phyloP scores from a whole-genome alignment of 2,888 invertebrate species.

The Lochmaea capreae region DNA sequence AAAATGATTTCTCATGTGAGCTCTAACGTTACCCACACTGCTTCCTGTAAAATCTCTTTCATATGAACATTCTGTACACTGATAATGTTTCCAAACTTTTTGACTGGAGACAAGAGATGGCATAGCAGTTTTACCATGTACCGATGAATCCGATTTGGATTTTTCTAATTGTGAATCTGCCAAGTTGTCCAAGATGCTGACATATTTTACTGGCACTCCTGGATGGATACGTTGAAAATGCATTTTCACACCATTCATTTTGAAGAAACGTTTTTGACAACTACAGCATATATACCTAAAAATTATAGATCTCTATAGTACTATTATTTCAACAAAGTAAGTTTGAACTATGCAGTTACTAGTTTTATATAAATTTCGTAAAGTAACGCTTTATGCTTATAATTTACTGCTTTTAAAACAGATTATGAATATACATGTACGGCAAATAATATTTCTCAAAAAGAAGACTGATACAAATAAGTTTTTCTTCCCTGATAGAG shows the following conservation, averaged over 20 bases:
- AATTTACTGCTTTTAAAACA: too few relatives aligned
- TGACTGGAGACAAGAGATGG: constrained; percentile 11
- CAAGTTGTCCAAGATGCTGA: constrained; percentile 53
- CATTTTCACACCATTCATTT: constrained; percentile 48
- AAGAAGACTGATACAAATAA: too few relatives aligned
- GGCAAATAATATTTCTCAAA: too few relatives aligned
- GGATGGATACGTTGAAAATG: constrained; percentile 55
- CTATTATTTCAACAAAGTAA: too few relatives aligned
- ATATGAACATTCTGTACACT: constrained; percentile 64
- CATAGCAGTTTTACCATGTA: not conserved
- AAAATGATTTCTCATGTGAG: constrained; percentile 64
- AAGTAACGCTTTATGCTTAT: too few relatives aligned
- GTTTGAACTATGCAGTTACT: too few relatives aligned
- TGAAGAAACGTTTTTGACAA: constrained; percentile 53
- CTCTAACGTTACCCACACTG: constrained; percentile 55
- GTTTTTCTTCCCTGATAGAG: too few relatives aligned
- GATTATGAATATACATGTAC: too few relatives aligned
- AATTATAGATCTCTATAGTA: not conserved
- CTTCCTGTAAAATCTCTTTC: constrained; percentile 53
- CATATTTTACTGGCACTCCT: constrained; percentile 54
- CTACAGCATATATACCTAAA: constrained; percentile 56
- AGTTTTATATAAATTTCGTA: too few relatives aligned
- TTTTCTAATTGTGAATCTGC: constrained; percentile 17
- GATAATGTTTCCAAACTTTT: constrained; percentile 53
- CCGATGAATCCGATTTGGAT: not conserved